A percentile compares a stretch with the other conserved stretches of the same genome.
Conservation (phyloP, 2,113 vertebrate species). For the Austrofundulus limnaeus region DNA sequence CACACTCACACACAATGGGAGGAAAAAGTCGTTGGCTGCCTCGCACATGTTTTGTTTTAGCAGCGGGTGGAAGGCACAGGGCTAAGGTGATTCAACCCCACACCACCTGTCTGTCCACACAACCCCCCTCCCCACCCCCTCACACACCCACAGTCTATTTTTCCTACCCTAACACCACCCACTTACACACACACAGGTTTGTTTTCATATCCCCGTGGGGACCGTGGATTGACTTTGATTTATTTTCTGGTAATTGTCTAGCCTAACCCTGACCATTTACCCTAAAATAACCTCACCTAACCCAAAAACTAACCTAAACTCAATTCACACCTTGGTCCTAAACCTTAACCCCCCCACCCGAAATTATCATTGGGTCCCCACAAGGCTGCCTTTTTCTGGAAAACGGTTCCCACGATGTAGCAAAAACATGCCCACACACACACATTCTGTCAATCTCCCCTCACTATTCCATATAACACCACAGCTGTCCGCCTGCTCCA, state of each 20-base stretch:
- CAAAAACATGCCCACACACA: too few relatives aligned
- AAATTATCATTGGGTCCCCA: too few relatives aligned
- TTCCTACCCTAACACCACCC: conserved; percentile 11
- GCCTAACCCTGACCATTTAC: too few relatives aligned
- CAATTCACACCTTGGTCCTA: too few relatives aligned
- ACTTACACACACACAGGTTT: conserved; percentile 41
- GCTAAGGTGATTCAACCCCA: conserved; percentile 57
- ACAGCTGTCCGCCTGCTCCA: conserved; percentile 55
- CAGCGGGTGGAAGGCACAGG: conserved; percentile 42
- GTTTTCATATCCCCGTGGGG: too few relatives aligned
- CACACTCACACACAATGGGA: conserved; percentile 64
- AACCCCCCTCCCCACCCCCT: background rate
- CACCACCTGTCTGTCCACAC: conserved; percentile 70
- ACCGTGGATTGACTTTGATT: too few relatives aligned
- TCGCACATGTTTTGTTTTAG: conserved; percentile 68
- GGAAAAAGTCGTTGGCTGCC: conserved; percentile 75
- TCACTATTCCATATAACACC: conserved; percentile 35
- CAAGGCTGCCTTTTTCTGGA: too few relatives aligned
- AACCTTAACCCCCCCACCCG: too few relatives aligned
- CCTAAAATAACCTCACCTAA: too few relatives aligned
- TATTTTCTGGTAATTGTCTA: too few relatives aligned
- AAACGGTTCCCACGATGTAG: too few relatives aligned
- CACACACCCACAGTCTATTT: conserved; percentile 26
- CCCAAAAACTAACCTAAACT: too few relatives aligned
- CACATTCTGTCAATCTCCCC: conserved; percentile 56